Evolutionary conservation across 2,888 invertebrate genomes (phyloP), one percentile per base, ranked within the genome.

Genomic region (Stenurella melanura): DNA sequence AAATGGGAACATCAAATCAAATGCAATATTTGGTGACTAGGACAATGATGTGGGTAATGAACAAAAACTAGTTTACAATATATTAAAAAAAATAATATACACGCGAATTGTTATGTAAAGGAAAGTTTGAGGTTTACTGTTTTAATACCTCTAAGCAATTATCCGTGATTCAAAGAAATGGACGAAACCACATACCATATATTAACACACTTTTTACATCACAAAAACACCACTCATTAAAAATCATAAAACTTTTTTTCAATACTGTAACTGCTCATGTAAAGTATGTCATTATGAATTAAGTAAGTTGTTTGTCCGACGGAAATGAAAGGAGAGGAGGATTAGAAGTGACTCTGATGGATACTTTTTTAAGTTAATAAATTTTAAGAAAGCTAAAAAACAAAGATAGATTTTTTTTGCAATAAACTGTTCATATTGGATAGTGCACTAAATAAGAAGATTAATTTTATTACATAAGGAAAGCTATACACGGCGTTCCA

Each of bases 281-380:
- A 18, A 64, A 64, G 64, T 64, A 21, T 64, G 64, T 64, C 64
- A 64, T 18, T 18, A 19, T 42, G 18, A 38, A 15, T 64, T 34
- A 34, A 63, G 10, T 5, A 17, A 63, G n/a, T 42, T 19, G 15
- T 11, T 42, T 19, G 64, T 64, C 19, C 42, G 11, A 21, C 19
- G 21, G 64, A 64, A 42, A 19, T 21, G 38, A 64, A 38, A 19
- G 64, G 42, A 50, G 42, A 19, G 11, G 12, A n/a, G n/a, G 10
- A 7, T 42, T 15, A 2, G 42, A 38, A 9, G 30, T 34, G 9
- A 34, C 30, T 34, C 30, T 34, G 3, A 9, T 9, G 30, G 30
- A 34, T 7, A 7, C 9, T 9, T 34, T 34, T 34, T 34, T 34
- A 34, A 34, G 3, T 34, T 34, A 34, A 9, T 34, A 9, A 34